Conservation (phyloP, 2,797 vertebrate species). For the Neoniphon sammara region DNA sequence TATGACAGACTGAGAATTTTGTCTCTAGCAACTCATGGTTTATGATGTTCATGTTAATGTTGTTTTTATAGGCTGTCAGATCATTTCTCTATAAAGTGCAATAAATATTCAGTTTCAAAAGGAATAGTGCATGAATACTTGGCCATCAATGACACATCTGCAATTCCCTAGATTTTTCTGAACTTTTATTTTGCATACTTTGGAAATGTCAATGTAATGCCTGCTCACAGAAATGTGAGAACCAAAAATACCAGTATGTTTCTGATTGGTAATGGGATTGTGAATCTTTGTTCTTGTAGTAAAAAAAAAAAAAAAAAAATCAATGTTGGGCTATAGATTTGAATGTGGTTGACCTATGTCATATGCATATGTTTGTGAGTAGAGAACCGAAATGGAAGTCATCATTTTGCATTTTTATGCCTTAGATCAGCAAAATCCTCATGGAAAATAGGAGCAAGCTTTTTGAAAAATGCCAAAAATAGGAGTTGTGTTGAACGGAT, state of each 20-base stretch:
- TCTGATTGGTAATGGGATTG: not conserved
- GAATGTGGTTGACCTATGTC: too few relatives aligned
- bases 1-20: slow-evolving; percentile 32
- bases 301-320: too few relatives aligned
- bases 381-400: too few relatives aligned
- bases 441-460: too few relatives aligned
- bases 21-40: slow-evolving; percentile 21
- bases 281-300: not conserved
- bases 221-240: slow-evolving; percentile 1
- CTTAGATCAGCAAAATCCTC: too few relatives aligned
- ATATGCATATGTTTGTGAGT: too few relatives aligned
- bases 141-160: slow-evolving; percentile 10
- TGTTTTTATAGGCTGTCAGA: slow-evolving; percentile 32
- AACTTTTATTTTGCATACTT: slow-evolving; percentile 24
- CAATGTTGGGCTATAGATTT: too few relatives aligned
- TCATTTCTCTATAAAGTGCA: slow-evolving; percentile 38
- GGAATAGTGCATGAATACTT: slow-evolving; percentile 10
- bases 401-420: too few relatives aligned
- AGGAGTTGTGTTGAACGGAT: too few relatives aligned
- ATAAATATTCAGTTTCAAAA: slow-evolving; percentile 9
- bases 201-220: slow-evolving; percentile 30
- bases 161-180: slow-evolving; percentile 15
- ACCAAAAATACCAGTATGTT: not conserved
- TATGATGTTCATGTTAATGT: slow-evolving; percentile 45
- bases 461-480: too few relatives aligned